Evolutionary conservation across 2,888 invertebrate species (phyloP), one percentile per base, ranked within the genome.

Genomic region (Dicycla oo): DNA sequence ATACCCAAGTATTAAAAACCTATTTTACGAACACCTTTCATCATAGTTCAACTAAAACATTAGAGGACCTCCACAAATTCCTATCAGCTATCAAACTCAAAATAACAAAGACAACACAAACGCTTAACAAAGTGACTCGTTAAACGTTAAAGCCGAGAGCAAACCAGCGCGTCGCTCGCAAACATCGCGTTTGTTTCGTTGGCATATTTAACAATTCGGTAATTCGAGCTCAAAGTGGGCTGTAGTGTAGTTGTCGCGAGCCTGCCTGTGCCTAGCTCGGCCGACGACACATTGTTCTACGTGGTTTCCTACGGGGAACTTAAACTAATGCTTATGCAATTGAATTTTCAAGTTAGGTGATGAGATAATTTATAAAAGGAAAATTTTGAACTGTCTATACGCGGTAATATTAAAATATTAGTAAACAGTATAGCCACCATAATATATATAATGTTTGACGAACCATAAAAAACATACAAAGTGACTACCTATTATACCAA

Each of bases 131-230:
- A 85, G 72, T 65, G 53, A 72, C 63, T 69, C 62, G 69, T 77
- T 77, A 73, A 81, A 82, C 64, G 82, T 78, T 75, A 79, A 81
- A 79, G 78, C 64, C 23, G 49, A 53, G 69, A 61, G 63, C 66
- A 68, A 54, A 72, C 66, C 68, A 73, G 75, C 60, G 40, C 45
- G 73, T 62, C 70, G 69, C 72, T 79, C 80, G 51, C 64, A 78
- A 78, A 80, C 76, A 75, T 79, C 74, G 81, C 78, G 80, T 81
- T 81, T 78, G 82, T 82, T 53, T 70, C 69, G 73, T 63, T 63
- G 79, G 81, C 80, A 88, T 90, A 89, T 90, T 90, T 89, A 90
- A 87, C 90, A 89, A 89, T 90, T 89, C 88, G 86, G 88, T 89
- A 86, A 89, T 89, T 30, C 2, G 2, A 3, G 4, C 4, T 30